phyloP scores from a whole-genome alignment of 2,113 vertebrate genomes.

The Xenopus borealis region DNA sequence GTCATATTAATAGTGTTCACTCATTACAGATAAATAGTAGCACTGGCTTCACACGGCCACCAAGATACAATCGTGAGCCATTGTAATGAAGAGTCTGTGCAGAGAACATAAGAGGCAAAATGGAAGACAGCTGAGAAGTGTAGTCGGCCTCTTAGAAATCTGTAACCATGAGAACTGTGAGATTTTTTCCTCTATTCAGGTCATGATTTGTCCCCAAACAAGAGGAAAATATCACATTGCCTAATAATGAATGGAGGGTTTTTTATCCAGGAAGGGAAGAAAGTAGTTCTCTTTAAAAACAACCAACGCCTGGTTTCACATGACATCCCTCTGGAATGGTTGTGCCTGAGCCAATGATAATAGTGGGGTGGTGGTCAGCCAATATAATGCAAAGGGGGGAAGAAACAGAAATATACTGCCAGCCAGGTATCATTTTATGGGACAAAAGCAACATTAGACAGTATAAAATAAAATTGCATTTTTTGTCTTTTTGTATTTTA shows the following conservation, averaged over 20 bases:
- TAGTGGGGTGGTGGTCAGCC: background rate
- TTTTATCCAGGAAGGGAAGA: slow-evolving; percentile 22
- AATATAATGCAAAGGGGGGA: background rate
- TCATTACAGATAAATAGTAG: too few species aligned
- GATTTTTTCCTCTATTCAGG: slow-evolving; percentile 11
- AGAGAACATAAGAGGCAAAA: too few species aligned
- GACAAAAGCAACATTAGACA: too few species aligned
- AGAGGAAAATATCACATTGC: slow-evolving; percentile 23
- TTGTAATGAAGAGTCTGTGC: too few species aligned
- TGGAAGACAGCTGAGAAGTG: too few species aligned
- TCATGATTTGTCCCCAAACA: slow-evolving; percentile 26
- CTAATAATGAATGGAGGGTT: slow-evolving; percentile 11
- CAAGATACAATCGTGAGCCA: too few species aligned
- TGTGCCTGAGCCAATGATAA: slow-evolving; percentile 11
- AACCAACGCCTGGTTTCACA: slow-evolving; percentile 16
- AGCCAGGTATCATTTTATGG: too few species aligned
- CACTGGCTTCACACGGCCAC: too few species aligned
- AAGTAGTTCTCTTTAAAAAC: slow-evolving; percentile 21
- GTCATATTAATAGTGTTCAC: too few species aligned
- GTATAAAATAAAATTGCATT: too few species aligned
- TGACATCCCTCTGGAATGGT: background rate
- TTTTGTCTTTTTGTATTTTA: too few species aligned
- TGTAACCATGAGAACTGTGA: slow-evolving; percentile 42
- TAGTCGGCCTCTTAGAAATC: background rate
- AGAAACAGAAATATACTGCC: background rate